Percentiles rank a stretch among this genome's conserved stretches.
These are phyloP conservation scores for Acipenser ruthenus DNA, from an alignment of 2,797 vertebrate species.

Conservation along the genomic window DNA sequence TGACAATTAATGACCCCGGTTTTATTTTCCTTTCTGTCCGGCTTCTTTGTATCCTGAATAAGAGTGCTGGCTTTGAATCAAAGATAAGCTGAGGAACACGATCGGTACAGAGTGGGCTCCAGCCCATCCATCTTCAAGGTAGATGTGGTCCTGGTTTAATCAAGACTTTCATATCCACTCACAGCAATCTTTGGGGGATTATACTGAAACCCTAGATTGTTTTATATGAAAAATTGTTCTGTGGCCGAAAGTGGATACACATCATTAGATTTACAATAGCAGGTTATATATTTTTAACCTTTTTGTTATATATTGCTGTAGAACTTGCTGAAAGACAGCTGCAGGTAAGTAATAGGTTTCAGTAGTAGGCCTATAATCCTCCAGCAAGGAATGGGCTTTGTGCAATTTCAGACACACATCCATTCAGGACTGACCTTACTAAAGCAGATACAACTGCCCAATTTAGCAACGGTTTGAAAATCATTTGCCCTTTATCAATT, in stretches of 20 bases:
- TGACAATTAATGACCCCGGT: slow-evolving; percentile 62
- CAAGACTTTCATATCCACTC: slow-evolving; percentile 19
- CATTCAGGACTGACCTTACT: no score
- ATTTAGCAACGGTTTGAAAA: no score
- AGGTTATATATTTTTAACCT: not conserved
- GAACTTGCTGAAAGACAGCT: not conserved
- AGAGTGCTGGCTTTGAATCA: slow-evolving; percentile 44
- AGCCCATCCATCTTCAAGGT: slow-evolving; percentile 30
- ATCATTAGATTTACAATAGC: not conserved
- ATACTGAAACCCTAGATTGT: no score
- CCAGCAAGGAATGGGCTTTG: no score
- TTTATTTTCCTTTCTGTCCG: slow-evolving; percentile 60
- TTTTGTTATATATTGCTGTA: not conserved
- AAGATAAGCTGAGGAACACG: slow-evolving; percentile 53
- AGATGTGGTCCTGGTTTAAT: slow-evolving; percentile 39
- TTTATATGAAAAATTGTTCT: not conserved
- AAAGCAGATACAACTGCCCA: no score
- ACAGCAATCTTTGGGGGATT: no score
- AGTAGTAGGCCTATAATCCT: no score
- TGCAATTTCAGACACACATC: no score
- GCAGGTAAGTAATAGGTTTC: no score
- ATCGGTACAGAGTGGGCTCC: slow-evolving; percentile 28
- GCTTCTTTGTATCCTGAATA: slow-evolving; percentile 67
- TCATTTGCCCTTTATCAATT: no score
- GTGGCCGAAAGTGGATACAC: not conserved